phyloP scores from a whole-genome alignment of 2,888 invertebrate species.

The Caprella mutica region DNA sequence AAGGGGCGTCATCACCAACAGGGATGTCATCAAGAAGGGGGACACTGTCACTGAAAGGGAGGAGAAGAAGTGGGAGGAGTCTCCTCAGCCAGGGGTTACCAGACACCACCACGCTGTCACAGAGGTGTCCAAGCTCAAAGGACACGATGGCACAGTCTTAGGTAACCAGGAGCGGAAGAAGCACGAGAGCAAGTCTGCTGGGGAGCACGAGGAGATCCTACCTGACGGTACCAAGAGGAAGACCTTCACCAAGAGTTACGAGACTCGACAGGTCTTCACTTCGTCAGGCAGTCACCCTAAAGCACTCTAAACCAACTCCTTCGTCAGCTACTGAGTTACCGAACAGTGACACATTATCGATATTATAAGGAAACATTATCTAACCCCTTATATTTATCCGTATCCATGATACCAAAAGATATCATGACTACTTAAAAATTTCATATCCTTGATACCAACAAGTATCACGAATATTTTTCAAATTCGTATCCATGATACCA shows the following conservation, averaged over 20 bases:
- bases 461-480: no score
- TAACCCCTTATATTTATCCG: no score
- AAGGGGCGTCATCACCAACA: conserved; percentile 16
- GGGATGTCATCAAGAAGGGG: conserved; percentile 18
- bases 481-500: no score
- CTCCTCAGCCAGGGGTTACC: conserved; percentile 25
- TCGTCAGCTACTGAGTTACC: no score
- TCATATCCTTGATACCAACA: no score
- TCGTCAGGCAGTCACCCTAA: conserved; percentile 27
- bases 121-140: conserved; percentile 25
- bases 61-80: conserved; percentile 29
- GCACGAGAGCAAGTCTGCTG: conserved; percentile 31
- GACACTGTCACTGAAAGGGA: conserved; percentile 27
- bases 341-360: no score
- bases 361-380: no score
- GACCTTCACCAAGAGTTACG: conserved; percentile 34
- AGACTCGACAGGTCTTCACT: conserved; percentile 28
- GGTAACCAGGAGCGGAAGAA: conserved; percentile 26
- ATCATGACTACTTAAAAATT: no score
- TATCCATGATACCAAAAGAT: no score
- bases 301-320: conserved; percentile 29
- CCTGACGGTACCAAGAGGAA: conserved; percentile 32
- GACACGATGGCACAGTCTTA: conserved; percentile 25
- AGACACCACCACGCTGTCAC: conserved; percentile 25
- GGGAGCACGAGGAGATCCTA: conserved; percentile 22